Evolutionary conservation across 2,797 vertebrate species (phyloP), one percentile per base, ranked within the genome.

Genomic region (Pipistrellus pipistrellus): DNA sequence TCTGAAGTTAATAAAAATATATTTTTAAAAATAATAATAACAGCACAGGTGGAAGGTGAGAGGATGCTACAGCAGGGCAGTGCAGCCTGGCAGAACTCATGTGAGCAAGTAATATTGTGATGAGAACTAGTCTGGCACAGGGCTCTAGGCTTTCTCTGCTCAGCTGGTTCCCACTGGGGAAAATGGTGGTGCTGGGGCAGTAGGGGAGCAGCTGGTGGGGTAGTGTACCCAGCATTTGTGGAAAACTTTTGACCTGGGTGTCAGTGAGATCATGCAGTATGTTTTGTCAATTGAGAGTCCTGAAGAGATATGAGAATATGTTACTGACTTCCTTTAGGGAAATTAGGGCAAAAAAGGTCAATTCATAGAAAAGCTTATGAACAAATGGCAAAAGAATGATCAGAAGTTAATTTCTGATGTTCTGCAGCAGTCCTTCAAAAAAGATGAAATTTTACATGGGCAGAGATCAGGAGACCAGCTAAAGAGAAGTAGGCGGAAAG

Each of bases 271-370:
- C 71, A 98, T 99, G 75, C 98, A 98, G 94, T 99, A 99, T 93
- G 98, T 99, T 95, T 96, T 99, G 20, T 99, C 99, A 3, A 99
- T 99, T 83, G 98, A 99, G 17, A 98, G 97, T 0, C 98, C 98
- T 35, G 99, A 99, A 0, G 99, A 99, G 98, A 99, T 99, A 66
- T 98, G 98, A 75, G 99, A 99, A 82, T 99, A 99, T 7, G 98
- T 99, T 4, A 97, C 98, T 23, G 99, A 99, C 95, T 98, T 99
- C 10, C 97, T 99, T 30, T 99, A 99, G 95, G 99, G 99, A 71
- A 99, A 98, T 0, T 99, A 99, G 0, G 99, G 99, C 25, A 98
- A 96, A 82, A 99, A 99, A 96, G 97, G 98, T 23, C 96, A 95
- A 41, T 99, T 99, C 91, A 99, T 99, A 53, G 98, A 99, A 7